Percentiles rank a stretch among this genome's conserved stretches.
Conservation (phyloP, 2,113 vertebrate species). For the Notarius quadriscutis region DNA sequence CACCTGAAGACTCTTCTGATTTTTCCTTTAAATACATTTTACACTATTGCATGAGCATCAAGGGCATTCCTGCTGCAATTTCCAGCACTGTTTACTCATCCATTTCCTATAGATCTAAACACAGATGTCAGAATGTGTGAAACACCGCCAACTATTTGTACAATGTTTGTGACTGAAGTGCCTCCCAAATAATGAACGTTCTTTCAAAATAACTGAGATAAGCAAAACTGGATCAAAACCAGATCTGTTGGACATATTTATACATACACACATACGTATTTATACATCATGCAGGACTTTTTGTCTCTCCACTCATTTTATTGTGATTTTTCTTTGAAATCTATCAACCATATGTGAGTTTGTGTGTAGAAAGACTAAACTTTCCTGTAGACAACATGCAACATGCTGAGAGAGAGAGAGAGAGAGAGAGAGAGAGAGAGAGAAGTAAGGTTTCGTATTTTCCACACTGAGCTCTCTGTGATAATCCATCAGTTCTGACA, state of each 20-base stretch:
- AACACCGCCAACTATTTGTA: not conserved
- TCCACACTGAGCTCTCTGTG: constrained; percentile 54
- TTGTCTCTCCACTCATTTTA: not conserved
- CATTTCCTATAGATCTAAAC: not conserved
- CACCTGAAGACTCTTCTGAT: not conserved
- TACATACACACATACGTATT: not conserved
- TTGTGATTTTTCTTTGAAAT: not conserved
- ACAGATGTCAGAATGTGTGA: not conserved
- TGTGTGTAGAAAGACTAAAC: not conserved
- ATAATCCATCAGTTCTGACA: constrained; percentile 71
- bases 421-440: constrained; percentile 25
- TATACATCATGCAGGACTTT: not conserved
- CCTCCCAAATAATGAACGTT: not conserved
- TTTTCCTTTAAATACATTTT: not conserved
- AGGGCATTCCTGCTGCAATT: not conserved
- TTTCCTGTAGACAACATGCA: not conserved
- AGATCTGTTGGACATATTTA: not conserved
- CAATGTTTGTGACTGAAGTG: not conserved
- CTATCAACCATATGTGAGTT: not conserved
- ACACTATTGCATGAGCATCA: not conserved
- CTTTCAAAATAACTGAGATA: not conserved
- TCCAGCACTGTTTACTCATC: not conserved
- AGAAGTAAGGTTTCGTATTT: not conserved
- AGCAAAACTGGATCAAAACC: not conserved
- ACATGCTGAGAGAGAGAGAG: constrained; percentile 18